Percentiles rank a stretch among this genome's conserved stretches.
phyloP scores from a whole-genome alignment of 2,113 vertebrate species.

The Calonectris borealis region DNA sequence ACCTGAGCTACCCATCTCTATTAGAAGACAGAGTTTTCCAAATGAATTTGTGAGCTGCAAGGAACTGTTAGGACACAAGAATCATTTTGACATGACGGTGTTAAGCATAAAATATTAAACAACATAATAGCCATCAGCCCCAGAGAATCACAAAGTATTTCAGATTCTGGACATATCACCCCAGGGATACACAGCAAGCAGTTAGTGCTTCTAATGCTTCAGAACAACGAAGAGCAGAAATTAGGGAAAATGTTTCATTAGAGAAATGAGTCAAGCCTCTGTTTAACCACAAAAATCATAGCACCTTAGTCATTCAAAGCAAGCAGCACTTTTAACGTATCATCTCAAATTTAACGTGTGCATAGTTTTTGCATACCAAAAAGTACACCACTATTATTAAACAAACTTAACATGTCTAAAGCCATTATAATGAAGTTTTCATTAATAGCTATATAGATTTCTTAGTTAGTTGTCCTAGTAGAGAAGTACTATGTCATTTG shows the following conservation, averaged over 20 bases:
- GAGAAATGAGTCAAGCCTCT: not conserved
- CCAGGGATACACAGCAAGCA: not conserved
- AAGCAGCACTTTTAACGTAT: not conserved
- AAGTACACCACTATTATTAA: not conserved
- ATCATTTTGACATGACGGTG: not conserved
- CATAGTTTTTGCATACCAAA: not conserved
- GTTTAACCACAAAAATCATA: not conserved
- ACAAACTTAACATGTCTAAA: not conserved
- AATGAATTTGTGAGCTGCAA: not conserved
- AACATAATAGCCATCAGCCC: not conserved
- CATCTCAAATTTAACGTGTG: not conserved
- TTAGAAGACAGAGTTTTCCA: not conserved
- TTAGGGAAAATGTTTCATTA: not conserved
- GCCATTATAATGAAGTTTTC: not conserved
- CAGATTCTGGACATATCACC: not conserved
- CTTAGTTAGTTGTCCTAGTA: not conserved
- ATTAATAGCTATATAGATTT: not conserved
- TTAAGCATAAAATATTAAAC: not conserved
- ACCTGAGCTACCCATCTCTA: not conserved
- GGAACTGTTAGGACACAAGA: not conserved
- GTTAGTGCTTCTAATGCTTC: not conserved
- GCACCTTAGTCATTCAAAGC: not conserved
- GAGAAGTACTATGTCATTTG: not conserved
- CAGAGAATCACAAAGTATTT: not conserved
- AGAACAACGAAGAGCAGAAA: not conserved